A percentile compares a stretch with the other conserved stretches of the same genome.
Conservation (phyloP, 2,888 invertebrate genomes). For the Caenorhabditis zanzibari region DNA sequence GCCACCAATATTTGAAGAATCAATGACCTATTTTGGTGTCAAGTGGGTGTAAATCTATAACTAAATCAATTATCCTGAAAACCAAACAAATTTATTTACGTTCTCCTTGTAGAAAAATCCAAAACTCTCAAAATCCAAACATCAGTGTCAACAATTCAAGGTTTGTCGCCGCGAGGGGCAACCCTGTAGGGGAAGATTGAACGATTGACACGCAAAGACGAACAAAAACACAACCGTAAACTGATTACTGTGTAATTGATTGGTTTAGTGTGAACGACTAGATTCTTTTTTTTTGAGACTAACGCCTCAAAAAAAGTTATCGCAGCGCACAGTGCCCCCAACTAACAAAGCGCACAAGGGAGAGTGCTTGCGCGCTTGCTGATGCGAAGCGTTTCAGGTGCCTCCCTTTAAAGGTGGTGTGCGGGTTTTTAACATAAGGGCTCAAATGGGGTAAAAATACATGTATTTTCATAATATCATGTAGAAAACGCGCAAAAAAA, state of each 20-base stretch:
- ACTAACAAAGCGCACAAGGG: no score
- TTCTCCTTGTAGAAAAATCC: background rate
- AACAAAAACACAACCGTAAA: constrained; percentile 34
- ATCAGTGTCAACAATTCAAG: constrained; percentile 12
- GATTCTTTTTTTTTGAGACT: background rate
- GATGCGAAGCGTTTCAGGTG: no score
- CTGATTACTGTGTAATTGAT: constrained; percentile 37
- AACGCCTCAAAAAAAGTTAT: background rate
- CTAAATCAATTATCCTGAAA: background rate
- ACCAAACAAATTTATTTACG: background rate
- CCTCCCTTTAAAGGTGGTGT: no score
- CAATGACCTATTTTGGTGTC: constrained; percentile 4
- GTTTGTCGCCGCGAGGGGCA: background rate
- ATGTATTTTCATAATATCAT: no score
- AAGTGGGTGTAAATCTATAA: constrained; percentile 3
- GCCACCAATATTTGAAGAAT: background rate
- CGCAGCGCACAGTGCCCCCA: constrained; percentile 18
- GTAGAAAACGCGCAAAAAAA: no score
- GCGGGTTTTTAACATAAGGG: no score
- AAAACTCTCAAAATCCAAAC: constrained; percentile 18
- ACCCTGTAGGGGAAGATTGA: background rate
- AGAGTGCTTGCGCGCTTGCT: no score
- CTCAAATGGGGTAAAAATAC: no score
- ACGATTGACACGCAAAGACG: constrained; percentile 10
- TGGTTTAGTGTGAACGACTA: constrained; percentile 24